phyloP scores from a whole-genome alignment of 2,888 invertebrate genomes.

The Ennomos erosarius region DNA sequence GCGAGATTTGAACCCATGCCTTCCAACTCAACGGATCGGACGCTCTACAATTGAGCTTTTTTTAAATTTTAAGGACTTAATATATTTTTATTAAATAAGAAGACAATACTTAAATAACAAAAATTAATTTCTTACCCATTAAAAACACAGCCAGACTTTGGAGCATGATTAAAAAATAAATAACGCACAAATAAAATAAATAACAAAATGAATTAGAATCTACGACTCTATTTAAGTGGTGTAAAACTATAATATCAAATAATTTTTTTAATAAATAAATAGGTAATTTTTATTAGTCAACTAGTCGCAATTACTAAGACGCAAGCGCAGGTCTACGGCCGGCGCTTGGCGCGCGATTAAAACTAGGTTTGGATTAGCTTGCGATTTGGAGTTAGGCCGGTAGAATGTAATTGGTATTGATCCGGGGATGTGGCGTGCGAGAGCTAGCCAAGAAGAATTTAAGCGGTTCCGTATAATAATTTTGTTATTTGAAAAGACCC shows the following conservation, averaged over 20 bases:
- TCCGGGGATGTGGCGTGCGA: conserved; percentile 51
- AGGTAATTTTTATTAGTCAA: conserved; percentile 18
- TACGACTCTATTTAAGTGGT: conserved; percentile 23
- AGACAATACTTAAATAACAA: too few relatives aligned
- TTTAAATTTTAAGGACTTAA: too few relatives aligned
- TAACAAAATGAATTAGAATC: not conserved
- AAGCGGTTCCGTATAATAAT: not conserved
- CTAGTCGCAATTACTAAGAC: conserved; percentile 29
- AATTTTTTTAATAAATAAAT: conserved; percentile 34
- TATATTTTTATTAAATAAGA: too few relatives aligned
- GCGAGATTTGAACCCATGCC: too few relatives aligned
- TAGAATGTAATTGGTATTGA: conserved; percentile 64
- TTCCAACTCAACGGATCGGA: too few relatives aligned
- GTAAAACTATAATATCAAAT: not conserved
- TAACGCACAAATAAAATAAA: conserved; percentile 4
- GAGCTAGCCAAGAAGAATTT: conserved; percentile 11
- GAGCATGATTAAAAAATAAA: conserved; percentile 54
- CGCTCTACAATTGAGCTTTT: too few relatives aligned
- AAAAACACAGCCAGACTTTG: conserved; percentile 41
- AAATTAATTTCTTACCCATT: conserved; percentile 11
- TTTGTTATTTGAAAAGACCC: conserved; percentile 5
- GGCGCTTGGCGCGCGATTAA: conserved; percentile 54
- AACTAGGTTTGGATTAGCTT: conserved; percentile 47
- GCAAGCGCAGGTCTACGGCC: conserved; percentile 51
- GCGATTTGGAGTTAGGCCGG: conserved; percentile 53